Evolutionary conservation across 2,113 vertebrate genomes (phyloP).

Genomic region (Cairina moschata): DNA sequence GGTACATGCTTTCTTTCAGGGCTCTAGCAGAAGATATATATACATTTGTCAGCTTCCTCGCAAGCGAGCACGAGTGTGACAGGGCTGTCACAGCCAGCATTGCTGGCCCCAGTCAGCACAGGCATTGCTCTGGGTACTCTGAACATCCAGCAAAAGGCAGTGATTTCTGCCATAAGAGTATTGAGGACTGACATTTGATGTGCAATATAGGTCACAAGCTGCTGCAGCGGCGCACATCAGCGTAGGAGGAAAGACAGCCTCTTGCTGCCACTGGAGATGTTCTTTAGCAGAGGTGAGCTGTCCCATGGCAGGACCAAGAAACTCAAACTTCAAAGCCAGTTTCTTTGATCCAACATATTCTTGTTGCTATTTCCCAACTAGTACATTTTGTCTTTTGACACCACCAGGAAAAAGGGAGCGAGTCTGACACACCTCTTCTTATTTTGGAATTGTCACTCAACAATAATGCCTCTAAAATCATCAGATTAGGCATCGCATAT

Average conservation of each 20-base stretch:
- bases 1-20: background rate
- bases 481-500: background rate
- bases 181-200: fast-evolving
- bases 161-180: background rate
- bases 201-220: background rate
- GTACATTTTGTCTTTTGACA: background rate
- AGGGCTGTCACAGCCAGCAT: background rate
- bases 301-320: background rate
- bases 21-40: background rate
- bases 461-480: background rate
- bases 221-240: background rate
- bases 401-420: background rate
- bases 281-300: background rate
- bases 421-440: background rate
- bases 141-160: background rate
- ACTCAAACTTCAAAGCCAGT: background rate
- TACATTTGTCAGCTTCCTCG: background rate
- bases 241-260: background rate
- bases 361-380: background rate
- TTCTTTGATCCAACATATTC: background rate
- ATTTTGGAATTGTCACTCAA: background rate
- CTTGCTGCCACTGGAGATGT: background rate
- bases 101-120: background rate
- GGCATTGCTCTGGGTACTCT: background rate
- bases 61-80: background rate